Conservation (phyloP, 2,888 invertebrate genomes). For the Creontiades dilutus region DNA sequence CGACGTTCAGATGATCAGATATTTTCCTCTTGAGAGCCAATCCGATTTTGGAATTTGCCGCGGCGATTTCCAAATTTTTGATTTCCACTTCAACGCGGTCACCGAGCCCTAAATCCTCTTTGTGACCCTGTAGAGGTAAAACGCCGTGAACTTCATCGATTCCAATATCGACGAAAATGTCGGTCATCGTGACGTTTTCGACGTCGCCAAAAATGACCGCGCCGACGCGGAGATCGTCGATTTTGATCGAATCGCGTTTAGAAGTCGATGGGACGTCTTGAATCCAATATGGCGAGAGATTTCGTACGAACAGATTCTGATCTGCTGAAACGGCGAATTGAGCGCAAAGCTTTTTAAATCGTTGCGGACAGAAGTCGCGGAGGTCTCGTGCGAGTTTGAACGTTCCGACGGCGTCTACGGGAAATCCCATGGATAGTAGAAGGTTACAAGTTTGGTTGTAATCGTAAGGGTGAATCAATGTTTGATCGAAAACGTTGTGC, state of each 20-base stretch:
- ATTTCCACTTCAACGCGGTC: slow-evolving; percentile 39
- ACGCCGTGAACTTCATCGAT: slow-evolving; percentile 79
- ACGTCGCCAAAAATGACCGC: slow-evolving; percentile 84
- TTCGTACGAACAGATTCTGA: slow-evolving; percentile 46
- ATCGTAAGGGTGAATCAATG: slow-evolving; percentile 96
- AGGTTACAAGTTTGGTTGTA: slow-evolving; percentile 85
- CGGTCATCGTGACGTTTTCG: slow-evolving; percentile 92
- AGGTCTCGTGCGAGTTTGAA: slow-evolving; percentile 79
- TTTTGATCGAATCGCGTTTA: background rate
- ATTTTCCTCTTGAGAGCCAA: slow-evolving; percentile 40
- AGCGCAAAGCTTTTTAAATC: slow-evolving; percentile 1
- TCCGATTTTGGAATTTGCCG: background rate
- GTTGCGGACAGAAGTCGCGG: slow-evolving; percentile 74
- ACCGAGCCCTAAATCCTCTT: slow-evolving; percentile 25
- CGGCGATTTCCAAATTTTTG: slow-evolving; percentile 1
- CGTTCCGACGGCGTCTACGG: slow-evolving; percentile 79
- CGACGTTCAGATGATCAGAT: slow-evolving; percentile 33
- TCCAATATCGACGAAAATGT: slow-evolving; percentile 93
- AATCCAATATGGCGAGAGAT: slow-evolving; percentile 78
- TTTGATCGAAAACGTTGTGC: slow-evolving; percentile 84
- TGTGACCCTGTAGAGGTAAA: background rate
- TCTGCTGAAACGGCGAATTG: slow-evolving; percentile 71
- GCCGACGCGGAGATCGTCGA: slow-evolving; percentile 11
- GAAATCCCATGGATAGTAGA: slow-evolving; percentile 77
- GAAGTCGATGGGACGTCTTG: background rate